Evolutionary conservation across 2,797 vertebrate species (phyloP), one percentile per base, ranked within the genome.

Genomic region (Tinamus major): DNA sequence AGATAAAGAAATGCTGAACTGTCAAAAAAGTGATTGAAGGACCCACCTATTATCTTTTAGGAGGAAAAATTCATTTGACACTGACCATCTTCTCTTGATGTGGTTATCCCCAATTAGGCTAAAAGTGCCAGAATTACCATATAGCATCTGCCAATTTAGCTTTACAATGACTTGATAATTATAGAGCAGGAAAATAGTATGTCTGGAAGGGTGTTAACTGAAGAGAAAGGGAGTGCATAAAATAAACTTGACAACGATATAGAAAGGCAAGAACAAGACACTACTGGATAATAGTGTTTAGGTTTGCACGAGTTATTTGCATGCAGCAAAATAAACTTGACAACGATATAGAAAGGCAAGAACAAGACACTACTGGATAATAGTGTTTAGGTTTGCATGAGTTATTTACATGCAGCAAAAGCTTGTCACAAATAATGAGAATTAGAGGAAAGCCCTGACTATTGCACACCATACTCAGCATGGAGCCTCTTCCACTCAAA

Each of bases 101-200:
- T 70, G 59, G 90, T 93, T 96, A 94, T 93, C 91, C 80, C 85
- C 75, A 95, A 55, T 93, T 94, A 95, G 62, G 46, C 80, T 95
- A 93, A 85, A 94, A 94, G 88, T 90, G 88, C 65, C 67, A 87
- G 69, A 96, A 94, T 94, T 92, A 93, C 84, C 79, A 89, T 80
- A 55, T 46, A 83, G 79, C 58, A 46, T 92, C 93, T 94, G 90
- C 79, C 94, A 96, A 92, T 90, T 95, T 85, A 92, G 49, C 63
- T 83, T 95, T 94, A 93, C 93, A 95, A 97, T 83, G 79, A 56
- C 67, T 87, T 72, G 83, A 90, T 97, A 97, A 97, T 97, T 96
- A 96, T 79, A 96, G 91, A 89, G 95, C 39, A 91, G 61, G 69
- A 79, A 89, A 93, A 92, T 51, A 76, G 49, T 37, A 67, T 68